A percentile compares a stretch with the other conserved stretches of the same genome.
phyloP scores from a whole-genome alignment of 2,888 invertebrate genomes.

The Criorhina ranunculi region DNA sequence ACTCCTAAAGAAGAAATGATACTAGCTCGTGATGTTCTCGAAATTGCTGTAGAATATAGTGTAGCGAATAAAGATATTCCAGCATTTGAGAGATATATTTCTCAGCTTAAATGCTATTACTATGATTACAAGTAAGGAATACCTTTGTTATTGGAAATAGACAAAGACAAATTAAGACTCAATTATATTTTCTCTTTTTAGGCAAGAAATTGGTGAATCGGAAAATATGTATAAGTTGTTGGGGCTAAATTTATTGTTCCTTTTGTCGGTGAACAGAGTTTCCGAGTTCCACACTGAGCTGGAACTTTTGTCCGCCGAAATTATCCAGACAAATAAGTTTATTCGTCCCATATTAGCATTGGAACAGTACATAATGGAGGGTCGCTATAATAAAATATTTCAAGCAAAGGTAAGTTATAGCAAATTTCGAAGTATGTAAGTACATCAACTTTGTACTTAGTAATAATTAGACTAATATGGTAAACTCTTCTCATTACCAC shows the following conservation, averaged over 20 bases:
- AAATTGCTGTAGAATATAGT: conserved; percentile 98
- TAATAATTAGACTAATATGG: too few relatives aligned
- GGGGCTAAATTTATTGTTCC: conserved; percentile 96
- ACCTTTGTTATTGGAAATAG: conserved; percentile 17
- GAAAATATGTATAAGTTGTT: conserved; percentile 97
- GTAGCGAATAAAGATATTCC: conserved; percentile 96
- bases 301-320: conserved; percentile 95
- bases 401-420: conserved; percentile 88
- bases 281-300: conserved; percentile 99
- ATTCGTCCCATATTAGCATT: conserved; percentile 97
- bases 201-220: conserved; percentile 94
- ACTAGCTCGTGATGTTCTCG: conserved; percentile 95
- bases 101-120: conserved; percentile 98
- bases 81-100: conserved; percentile 98
- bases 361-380: conserved; percentile 99
- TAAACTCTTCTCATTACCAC: too few relatives aligned
- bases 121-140: conserved; percentile 92
- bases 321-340: conserved; percentile 96
- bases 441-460: too few relatives aligned
- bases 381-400: conserved; percentile 99
- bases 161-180: conserved; percentile 28
- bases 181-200: conserved; percentile 79
- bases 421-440: too few relatives aligned
- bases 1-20: conserved; percentile 92
- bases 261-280: conserved; percentile 97